Base-by-base conservation (phyloP, 2,113 vertebrate species). In the Pelvicachromis taeniatus region DNA sequence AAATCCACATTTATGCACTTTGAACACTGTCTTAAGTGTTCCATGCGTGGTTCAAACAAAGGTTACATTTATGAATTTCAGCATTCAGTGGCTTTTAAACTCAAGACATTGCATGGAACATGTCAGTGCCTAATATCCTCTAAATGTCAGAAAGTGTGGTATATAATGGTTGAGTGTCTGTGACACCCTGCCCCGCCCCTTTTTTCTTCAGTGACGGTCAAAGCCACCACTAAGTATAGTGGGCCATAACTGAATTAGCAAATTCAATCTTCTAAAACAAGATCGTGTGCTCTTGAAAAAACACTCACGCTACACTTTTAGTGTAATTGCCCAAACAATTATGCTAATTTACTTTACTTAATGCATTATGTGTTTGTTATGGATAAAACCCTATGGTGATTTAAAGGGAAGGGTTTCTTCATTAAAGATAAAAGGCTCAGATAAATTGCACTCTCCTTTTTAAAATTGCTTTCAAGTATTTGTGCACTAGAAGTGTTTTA, bases 191-290 rank as follows among this genome's bases (percentile, higher is more conserved):
- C 65, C 42, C 81, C 54, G 4, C 33, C 85, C 78, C 48, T 9
- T 54, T 54, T 77, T 48, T 38, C 75, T 65, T 73, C 52, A 75
- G 65, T 48, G 81, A 88, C 85, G 87, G 94, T 94, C 93, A 94
- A 40, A 77, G 61, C 78, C 82, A 50, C 83, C 40, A 87, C 77
- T 83, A 56, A 80, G 87, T 87, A 86, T 65, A 86, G 85, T 83
- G 81, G 56, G 38, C 78, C 56, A 16, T 95, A 96, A 94, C 93
- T 45, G 78, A 94, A 95, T 95, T 95, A 94, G 84, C 50, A 53
- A 91, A 94, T 93, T 87, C 90, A 89, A 93, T 94, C 73, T 81
- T 58, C 82, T 88, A 85, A 93, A 92, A 94, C 85, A 82, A 87
- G 92, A 93, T 93, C 84, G 84, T 68, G 85, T 91, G 87, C 82